Evolutionary conservation across 2,113 vertebrate species (phyloP).

Genomic region (Charadrius vociferus): DNA sequence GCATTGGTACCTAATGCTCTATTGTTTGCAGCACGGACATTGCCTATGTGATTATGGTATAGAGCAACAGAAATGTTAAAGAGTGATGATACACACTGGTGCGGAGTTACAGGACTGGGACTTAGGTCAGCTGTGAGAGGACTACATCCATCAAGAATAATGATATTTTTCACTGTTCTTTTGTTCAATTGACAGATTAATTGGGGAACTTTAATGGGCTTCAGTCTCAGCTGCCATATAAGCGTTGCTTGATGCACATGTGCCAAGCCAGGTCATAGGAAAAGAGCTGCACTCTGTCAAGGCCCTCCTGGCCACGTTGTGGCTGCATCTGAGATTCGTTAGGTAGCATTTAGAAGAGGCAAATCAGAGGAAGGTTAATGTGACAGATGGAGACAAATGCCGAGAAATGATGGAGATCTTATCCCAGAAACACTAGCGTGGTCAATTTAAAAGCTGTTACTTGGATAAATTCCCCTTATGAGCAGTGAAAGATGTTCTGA

Average conservation of each 20-base stretch:
- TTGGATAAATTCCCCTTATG: neutral
- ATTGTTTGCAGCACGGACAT: neutral
- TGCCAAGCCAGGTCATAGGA: neutral
- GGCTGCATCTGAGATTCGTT: neutral
- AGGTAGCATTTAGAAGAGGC: neutral
- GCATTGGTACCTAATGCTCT: neutral
- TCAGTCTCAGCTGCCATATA: neutral
- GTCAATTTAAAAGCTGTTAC: slow-evolving; percentile 33
- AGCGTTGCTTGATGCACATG: fast-evolving
- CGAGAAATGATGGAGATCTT: neutral
- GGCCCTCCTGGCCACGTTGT: fast-evolving
- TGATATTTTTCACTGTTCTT: neutral
- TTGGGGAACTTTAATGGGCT: neutral
- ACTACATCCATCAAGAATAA: neutral
- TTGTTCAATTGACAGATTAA: neutral
- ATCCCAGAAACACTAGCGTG: neutral
- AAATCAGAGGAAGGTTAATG: neutral
- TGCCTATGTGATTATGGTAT: neutral
- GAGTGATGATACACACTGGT: neutral
- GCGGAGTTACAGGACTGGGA: neutral
- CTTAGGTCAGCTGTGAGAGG: neutral
- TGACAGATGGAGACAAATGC: slow-evolving; percentile 1
- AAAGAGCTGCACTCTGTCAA: neutral
- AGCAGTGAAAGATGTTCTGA: slow-evolving; percentile 22
- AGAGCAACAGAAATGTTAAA: neutral